Evolutionary conservation across 2,113 vertebrate species (phyloP).

Genomic region (Zootoca vivipara): DNA sequence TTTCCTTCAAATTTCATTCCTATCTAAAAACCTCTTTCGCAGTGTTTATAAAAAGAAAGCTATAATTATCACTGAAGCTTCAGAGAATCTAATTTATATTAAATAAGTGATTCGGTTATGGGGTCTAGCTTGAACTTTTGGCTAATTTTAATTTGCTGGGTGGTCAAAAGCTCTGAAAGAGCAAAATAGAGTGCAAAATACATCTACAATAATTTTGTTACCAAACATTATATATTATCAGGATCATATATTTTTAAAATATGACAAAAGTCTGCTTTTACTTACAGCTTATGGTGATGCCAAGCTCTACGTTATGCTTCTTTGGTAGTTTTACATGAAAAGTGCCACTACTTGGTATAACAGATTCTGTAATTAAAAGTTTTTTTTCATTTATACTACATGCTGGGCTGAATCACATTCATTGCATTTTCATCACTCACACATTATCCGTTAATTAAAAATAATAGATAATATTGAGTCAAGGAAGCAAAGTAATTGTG

Average conservation of each 20-base stretch:
- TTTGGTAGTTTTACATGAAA: constrained; percentile 99
- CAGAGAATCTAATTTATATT: constrained; percentile 19
- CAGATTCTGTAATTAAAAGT: constrained; percentile 85
- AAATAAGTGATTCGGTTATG: constrained; percentile 5
- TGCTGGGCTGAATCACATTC: not conserved
- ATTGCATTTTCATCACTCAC: not conserved
- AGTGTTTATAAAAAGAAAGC: constrained; percentile 31
- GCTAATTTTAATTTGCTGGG: constrained; percentile 30
- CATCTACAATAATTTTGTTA: constrained; percentile 9
- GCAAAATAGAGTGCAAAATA: constrained; percentile 10
- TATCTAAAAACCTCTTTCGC: constrained; percentile 18
- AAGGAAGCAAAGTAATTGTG: not conserved
- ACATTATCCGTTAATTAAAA: not conserved
- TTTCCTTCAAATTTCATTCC: constrained; percentile 34
- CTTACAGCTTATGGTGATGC: constrained; percentile 98
- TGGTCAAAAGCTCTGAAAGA: constrained; percentile 37
- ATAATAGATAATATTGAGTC: not conserved
- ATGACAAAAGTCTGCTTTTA: constrained; percentile 59
- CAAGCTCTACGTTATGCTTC: constrained; percentile 95
- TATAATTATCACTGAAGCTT: constrained; percentile 10
- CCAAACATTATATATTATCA: not conserved
- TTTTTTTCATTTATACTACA: constrained; percentile 33
- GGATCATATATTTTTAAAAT: not conserved
- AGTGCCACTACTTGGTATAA: constrained; percentile 96
- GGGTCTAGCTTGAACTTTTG: constrained; percentile 32